Base-by-base conservation (phyloP, 1,140 invertebrate genomes). In the Agrypnia vestita region DNA sequence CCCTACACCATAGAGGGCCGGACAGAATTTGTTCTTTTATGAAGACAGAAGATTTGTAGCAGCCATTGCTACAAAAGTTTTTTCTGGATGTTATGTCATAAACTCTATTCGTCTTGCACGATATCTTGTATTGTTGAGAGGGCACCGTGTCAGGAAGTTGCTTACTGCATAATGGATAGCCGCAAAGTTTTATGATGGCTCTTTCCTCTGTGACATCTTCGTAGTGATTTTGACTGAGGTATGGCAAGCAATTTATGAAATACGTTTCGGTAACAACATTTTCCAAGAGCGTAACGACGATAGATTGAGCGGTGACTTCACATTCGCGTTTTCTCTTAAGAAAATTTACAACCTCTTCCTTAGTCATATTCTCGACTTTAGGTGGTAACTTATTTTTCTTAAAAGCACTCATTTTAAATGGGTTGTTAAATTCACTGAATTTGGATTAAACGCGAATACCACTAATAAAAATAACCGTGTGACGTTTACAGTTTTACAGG, bases 31-130 rank as follows among this genome's bases (percentile, higher is more conserved):
- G 96, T 78, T 93, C 90, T 83, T 96, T 93, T 17, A 97, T 89
- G 86, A 93, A 93, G 84, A 93, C 92, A 3, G 94, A 94, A 13
- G 95, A 93, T 85, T 94, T 94, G 84, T 95, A 97, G 87, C 96
- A 97, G 19, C 88, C 84, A 80, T 93, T 94, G 80, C 94, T 95
- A 84, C 96, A 98, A 86, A 94, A 97, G 84, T 95, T 95, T 91
- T 97, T 97, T 78, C 95, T 91, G 72, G 93, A 91, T 21, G 93
- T 95, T 3, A 97, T 93, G 85, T 98, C 96, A 85, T 94, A 97
- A 0, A 98, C 95, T 89, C 95, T 97, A 84, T 97, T 97, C 0
- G 88, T 91, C 84, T 91, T 92, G 8, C 91, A 91, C 0, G 93
- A 95, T 86, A 97, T 97, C 79, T 92, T 90, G 88, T 94, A 97